Evolutionary conservation across 2,888 invertebrate species (phyloP).

Genomic region (Blera fallax): DNA sequence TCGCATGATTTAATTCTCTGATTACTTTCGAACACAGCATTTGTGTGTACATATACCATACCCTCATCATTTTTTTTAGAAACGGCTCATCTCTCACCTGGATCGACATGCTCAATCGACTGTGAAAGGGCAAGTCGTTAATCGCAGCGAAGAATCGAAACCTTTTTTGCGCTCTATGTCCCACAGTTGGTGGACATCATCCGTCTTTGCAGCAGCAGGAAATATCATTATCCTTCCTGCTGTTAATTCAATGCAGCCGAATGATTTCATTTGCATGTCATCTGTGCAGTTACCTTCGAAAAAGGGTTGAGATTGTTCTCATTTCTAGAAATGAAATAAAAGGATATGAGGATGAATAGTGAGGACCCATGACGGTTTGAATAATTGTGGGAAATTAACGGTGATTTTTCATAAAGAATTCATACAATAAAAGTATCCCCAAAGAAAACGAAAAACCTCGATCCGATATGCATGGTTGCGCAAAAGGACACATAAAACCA

Average conservation of each 20-base stretch:
- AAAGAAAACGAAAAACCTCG: background rate
- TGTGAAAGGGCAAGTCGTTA: slow-evolving; percentile 41
- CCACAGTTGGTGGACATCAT: slow-evolving; percentile 1
- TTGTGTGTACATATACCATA: background rate
- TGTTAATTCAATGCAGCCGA: slow-evolving; percentile 15
- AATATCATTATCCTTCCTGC: slow-evolving; percentile 5
- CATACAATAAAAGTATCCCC: slow-evolving; percentile 3
- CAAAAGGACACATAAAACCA: slow-evolving; percentile 24
- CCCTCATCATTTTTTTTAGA: background rate
- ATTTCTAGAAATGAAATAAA: background rate
- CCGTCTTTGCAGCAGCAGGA: background rate
- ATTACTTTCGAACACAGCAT: background rate
- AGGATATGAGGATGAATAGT: background rate
- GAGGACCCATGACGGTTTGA: slow-evolving; percentile 21
- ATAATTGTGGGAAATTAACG: slow-evolving; percentile 60
- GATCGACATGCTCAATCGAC: slow-evolving; percentile 40
- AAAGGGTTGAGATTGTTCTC: slow-evolving; percentile 10
- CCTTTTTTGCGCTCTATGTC: slow-evolving; percentile 21
- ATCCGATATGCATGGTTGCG: slow-evolving; percentile 22
- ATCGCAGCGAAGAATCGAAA: slow-evolving; percentile 6
- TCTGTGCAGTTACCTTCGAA: background rate
- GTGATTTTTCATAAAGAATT: slow-evolving; percentile 24
- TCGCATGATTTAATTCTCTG: slow-evolving; percentile 15
- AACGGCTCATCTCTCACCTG: slow-evolving; percentile 28
- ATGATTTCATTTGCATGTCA: slow-evolving; percentile 56